Evolutionary conservation across 2,797 vertebrate genomes (phyloP).

Genomic region (Semaprochilodus insignis): DNA sequence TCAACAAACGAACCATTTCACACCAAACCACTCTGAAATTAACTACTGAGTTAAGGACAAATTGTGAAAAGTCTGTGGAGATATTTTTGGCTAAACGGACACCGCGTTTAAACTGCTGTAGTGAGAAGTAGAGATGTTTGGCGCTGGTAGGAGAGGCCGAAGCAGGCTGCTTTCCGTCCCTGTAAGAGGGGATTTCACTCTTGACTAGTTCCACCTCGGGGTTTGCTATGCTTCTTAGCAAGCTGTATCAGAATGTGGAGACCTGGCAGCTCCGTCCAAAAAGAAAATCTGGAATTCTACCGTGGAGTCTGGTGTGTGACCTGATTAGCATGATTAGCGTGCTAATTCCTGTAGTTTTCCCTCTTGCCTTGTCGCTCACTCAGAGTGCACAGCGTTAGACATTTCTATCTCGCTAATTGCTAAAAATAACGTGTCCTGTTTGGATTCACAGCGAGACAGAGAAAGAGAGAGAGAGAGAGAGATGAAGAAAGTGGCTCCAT

Average conservation of each 20-base stretch:
- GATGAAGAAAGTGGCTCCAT: background rate
- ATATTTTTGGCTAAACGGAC: background rate
- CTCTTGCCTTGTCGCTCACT: constrained; percentile 6
- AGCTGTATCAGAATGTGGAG: constrained; percentile 1
- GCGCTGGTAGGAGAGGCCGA: background rate
- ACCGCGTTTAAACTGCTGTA: background rate
- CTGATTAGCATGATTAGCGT: constrained; percentile 38
- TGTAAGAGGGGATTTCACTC: constrained; percentile 22
- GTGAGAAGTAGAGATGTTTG: constrained; percentile 21
- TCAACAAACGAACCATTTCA: too few relatives aligned
- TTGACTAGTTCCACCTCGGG: constrained; percentile 9
- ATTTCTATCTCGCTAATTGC: constrained; percentile 28
- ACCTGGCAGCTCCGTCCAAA: constrained; percentile 2
- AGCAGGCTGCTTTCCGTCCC: too few relatives aligned
- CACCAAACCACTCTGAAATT: too few relatives aligned
- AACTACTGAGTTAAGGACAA: too few relatives aligned
- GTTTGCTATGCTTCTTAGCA: constrained; percentile 16
- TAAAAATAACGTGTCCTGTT: constrained; percentile 51
- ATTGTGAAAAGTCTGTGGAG: background rate
- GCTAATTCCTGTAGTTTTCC: constrained; percentile 18
- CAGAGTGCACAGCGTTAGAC: background rate
- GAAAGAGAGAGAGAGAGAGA: constrained; percentile 26
- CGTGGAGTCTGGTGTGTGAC: constrained; percentile 21
- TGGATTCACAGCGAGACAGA: constrained; percentile 16
- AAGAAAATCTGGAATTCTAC: background rate